Base-by-base conservation (phyloP, 2,797 vertebrate genomes). In the Arrhamphus sclerolepis region DNA sequence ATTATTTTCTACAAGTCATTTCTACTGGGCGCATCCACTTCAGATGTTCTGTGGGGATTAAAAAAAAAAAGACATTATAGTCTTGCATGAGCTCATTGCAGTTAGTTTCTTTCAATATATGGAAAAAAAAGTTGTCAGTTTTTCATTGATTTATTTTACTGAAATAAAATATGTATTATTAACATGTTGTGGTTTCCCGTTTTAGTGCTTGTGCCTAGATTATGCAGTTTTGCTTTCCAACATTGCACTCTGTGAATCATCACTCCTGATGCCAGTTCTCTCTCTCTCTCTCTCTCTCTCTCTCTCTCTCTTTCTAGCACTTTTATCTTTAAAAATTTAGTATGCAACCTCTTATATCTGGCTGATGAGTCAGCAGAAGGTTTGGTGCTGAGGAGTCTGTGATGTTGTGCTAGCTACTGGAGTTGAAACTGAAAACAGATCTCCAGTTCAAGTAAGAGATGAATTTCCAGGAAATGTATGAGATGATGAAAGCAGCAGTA, bases 121-220 rank as follows among this genome's bases (percentile, higher is more conserved):
- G 85, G 50, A 84, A 47, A 41, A 80, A 87, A 57, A 85, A 46
- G 82, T 88, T 92, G 90, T 89, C 78, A 68, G 86, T 92, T 93
- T 93, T 92, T 92, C 80, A 85, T 87, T 87, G 43, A 86, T 90
- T 93, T 91, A 92, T 92, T 93, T 91, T 89, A 90, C 64, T 81
- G 86, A 89, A 93, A 92, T 92, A 92, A 93, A 93, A 89, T 48
- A 82, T 89, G 87, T 92, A 90, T 89, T 92, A 87, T 73, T 87
- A 91, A 88, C 67, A 63, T 51, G 65, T 62, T 57, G 58, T 66
- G 66, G 56, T 10, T 31, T 57, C 62, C 20, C 10, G 28, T 70
- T 24, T 60, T 54, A 54, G 43, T 66, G 7, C 58, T 55, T 66
- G 41, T 38, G 9, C 20, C 5, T 1, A 2, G 13, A 22, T 42